phyloP scores from a whole-genome alignment of 2,888 invertebrate genomes.

The Acronicta leporina region DNA sequence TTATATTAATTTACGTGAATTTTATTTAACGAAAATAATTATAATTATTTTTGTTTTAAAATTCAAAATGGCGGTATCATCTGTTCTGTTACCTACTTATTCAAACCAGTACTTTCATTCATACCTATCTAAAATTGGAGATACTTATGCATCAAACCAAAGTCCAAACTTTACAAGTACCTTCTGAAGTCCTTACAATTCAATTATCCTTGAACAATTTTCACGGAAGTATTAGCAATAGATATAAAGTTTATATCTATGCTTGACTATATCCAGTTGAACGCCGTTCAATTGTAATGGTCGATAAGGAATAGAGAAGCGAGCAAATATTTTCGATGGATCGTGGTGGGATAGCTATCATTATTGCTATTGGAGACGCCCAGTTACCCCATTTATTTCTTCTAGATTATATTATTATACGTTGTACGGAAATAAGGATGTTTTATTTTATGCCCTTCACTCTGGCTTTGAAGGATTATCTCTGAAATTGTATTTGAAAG shows the following conservation, averaged over 20 bases:
- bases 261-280: slow-evolving; percentile 22
- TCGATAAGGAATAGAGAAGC: slow-evolving; percentile 26
- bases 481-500: no score
- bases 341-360: slow-evolving; percentile 27
- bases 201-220: slow-evolving; percentile 25
- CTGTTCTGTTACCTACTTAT: background rate
- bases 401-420: background rate
- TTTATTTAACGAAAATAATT: no score
- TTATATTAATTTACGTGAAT: no score
- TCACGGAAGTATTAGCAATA: slow-evolving; percentile 31
- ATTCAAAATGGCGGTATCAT: no score
- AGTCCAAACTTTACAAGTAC: background rate
- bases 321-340: slow-evolving; percentile 35
- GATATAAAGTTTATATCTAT: slow-evolving; percentile 30
- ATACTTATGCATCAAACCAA: background rate
- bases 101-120: no score
- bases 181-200: slow-evolving; percentile 8
- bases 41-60: no score
- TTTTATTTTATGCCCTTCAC: no score
- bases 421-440: no score
- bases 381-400: slow-evolving; percentile 38
- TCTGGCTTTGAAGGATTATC: no score
- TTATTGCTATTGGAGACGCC: slow-evolving; percentile 40
- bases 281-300: slow-evolving; percentile 25
- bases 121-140: no score